Conservation (phyloP, 2,113 vertebrate genomes). For the Zosterops pallidus region DNA sequence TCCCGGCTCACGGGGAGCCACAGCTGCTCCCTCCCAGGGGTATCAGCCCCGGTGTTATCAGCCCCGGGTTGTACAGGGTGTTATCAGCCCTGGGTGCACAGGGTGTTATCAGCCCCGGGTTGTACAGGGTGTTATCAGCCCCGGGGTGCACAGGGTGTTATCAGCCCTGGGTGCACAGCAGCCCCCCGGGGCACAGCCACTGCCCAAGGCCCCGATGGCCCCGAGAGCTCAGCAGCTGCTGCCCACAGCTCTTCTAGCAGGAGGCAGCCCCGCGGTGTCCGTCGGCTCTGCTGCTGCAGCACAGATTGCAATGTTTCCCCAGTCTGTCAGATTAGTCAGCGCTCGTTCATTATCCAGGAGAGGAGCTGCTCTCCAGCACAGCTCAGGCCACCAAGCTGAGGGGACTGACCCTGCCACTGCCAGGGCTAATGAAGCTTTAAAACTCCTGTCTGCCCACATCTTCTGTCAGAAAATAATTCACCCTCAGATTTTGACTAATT, state of each 20-base stretch:
- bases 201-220: rapidly evolving
- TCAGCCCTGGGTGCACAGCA: not conserved
- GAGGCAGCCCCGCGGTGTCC: not conserved
- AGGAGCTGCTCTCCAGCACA: not conserved
- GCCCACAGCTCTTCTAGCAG: not conserved
- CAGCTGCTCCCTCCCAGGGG: rapidly evolving
- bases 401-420: not conserved
- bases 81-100: too few relatives aligned
- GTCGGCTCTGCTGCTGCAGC: not conserved
- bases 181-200: too few relatives aligned
- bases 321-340: not conserved
- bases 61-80: not conserved
- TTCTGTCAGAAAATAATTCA: not conserved
- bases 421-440: constrained; percentile 19
- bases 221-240: rapidly evolving
- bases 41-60: not conserved
- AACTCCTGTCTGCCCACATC: not conserved
- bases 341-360: not conserved
- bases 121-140: not conserved
- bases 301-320: not conserved
- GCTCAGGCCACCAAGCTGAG: not conserved
- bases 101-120: not conserved
- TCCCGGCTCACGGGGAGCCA: not conserved
- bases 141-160: not conserved
- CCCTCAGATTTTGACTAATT: not conserved